These are phyloP conservation scores for Crotalus helleri DNA, from an alignment of 2,113 vertebrate genomes.

Conservation along the genomic window DNA sequence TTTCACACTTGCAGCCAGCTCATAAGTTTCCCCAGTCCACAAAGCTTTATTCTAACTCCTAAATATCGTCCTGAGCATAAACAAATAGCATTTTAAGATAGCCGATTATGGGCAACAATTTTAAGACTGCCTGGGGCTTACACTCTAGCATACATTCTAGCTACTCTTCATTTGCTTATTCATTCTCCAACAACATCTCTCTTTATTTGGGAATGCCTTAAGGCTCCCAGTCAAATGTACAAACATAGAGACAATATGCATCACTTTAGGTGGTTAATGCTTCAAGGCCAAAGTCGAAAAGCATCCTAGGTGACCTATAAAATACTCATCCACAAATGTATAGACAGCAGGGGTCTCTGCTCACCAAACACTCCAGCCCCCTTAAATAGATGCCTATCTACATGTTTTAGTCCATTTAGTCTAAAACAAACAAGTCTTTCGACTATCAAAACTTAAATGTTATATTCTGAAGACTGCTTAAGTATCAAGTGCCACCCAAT, in stretches of 20 bases:
- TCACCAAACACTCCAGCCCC: neutral
- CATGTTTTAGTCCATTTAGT: neutral
- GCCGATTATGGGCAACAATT: neutral
- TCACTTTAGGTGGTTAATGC: fast-evolving
- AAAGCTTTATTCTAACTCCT: neutral
- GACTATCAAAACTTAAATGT: fast-evolving
- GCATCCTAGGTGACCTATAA: fast-evolving
- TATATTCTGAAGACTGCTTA: neutral
- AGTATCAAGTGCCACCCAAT: neutral
- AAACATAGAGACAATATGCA: neutral
- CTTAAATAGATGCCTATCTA: no score
- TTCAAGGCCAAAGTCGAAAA: neutral
- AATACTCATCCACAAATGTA: fast-evolving
- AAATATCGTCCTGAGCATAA: neutral
- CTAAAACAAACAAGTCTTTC: fast-evolving
- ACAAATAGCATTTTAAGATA: neutral
- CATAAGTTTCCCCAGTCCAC: neutral
- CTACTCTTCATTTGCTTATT: slow-evolving; percentile 6
- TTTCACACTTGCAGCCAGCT: neutral
- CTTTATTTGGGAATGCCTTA: neutral
- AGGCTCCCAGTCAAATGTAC: fast-evolving
- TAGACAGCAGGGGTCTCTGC: neutral
- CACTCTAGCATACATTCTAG: neutral
- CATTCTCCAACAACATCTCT: neutral
- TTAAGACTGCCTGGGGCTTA: neutral